Evolutionary conservation across 2,113 vertebrate species (phyloP).

Genomic region (Perca schrenkii): DNA sequence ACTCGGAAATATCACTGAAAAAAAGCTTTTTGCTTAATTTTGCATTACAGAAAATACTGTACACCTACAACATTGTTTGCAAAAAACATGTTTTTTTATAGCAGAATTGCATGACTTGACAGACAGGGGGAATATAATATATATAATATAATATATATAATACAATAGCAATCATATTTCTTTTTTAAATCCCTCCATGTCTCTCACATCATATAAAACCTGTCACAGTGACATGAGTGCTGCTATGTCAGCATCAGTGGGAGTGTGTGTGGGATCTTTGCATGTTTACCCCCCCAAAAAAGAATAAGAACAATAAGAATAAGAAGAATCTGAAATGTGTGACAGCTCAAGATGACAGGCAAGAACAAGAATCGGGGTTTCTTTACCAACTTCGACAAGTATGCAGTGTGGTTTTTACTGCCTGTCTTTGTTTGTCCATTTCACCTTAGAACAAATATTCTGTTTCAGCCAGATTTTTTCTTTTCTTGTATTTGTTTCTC

Average conservation of each 20-base stretch:
- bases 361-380: slow-evolving; percentile 21
- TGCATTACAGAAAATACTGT: background rate
- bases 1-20: slow-evolving; percentile 17
- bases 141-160: too few relatives aligned
- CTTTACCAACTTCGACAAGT: slow-evolving; percentile 4
- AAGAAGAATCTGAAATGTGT: slow-evolving; percentile 16
- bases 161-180: slow-evolving; percentile 29
- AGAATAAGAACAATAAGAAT: too few relatives aligned
- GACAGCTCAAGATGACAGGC: background rate
- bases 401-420: background rate
- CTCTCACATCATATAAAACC: slow-evolving; percentile 6
- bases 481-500: background rate
- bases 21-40: slow-evolving; percentile 6
- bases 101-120: slow-evolving; percentile 22
- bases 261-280: slow-evolving; percentile 23
- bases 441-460: slow-evolving; percentile 34
- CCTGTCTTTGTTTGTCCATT: background rate
- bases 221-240: slow-evolving; percentile 24
- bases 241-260: slow-evolving; percentile 32
- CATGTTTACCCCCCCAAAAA: background rate
- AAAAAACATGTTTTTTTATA: slow-evolving; percentile 10
- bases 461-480: slow-evolving; percentile 23
- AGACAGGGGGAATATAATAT: background rate
- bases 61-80: background rate
- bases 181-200: slow-evolving; percentile 25